Conservation (phyloP, 1,140 invertebrate genomes). For the Amyelois transitella region DNA sequence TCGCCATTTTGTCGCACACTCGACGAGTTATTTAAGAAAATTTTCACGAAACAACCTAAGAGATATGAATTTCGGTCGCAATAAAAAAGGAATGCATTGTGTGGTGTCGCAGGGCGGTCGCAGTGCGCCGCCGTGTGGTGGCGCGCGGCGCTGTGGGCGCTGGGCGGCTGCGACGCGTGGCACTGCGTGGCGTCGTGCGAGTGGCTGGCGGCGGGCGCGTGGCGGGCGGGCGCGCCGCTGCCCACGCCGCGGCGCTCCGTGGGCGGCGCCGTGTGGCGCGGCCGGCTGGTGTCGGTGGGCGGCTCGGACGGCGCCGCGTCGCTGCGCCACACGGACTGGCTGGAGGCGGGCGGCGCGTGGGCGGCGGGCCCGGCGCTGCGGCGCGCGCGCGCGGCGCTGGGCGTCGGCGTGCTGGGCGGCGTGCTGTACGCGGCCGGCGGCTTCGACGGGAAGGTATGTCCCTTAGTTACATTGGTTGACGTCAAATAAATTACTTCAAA, state of each 20-base stretch:
- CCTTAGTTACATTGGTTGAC: too few relatives aligned
- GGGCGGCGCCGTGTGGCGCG: conserved; percentile 79
- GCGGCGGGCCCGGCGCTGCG: conserved; percentile 37
- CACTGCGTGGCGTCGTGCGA: conserved; percentile 78
- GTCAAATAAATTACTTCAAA: too few relatives aligned
- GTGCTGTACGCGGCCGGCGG: conserved; percentile 87
- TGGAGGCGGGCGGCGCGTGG: conserved; percentile 23
- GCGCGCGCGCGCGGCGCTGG: conserved; percentile 63
- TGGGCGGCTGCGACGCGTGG: conserved; percentile 89
- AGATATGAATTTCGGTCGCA: too few relatives aligned
- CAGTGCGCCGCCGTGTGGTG: conserved; percentile 84
- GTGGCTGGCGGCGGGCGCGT: conserved; percentile 20
- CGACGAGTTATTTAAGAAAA: too few relatives aligned
- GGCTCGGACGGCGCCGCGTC: conserved; percentile 85
- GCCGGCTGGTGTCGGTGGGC: conserved; percentile 80
- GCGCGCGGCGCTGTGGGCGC: conserved; percentile 81
- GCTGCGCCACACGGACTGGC: conserved; percentile 73
- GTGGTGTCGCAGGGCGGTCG: conserved; percentile 77
- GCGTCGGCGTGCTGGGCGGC: conserved; percentile 79
- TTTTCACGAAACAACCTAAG: too few relatives aligned
- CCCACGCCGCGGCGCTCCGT: conserved; percentile 78
- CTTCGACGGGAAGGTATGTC: conserved; percentile 77
- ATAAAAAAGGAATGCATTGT: too few relatives aligned
- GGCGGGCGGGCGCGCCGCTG: conserved; percentile 61
- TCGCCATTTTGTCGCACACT: too few relatives aligned